Conservation (phyloP, 2,113 vertebrate species). For the Hippotragus niger region DNA sequence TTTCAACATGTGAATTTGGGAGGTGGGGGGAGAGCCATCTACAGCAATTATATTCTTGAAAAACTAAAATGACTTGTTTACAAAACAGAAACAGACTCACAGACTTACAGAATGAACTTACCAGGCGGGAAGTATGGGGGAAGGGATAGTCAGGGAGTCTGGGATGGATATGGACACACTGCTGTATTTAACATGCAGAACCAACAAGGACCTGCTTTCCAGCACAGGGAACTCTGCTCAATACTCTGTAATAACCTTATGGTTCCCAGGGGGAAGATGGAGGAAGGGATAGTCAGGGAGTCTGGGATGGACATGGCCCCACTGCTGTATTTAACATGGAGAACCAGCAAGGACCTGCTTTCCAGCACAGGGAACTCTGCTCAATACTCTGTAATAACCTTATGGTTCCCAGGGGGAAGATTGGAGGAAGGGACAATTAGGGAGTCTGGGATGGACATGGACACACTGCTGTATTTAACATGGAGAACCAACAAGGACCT, state of each 20-base stretch:
- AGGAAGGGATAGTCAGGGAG: accelerated
- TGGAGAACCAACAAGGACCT: too few relatives aligned
- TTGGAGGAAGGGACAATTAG: accelerated
- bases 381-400: too few relatives aligned
- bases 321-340: too few relatives aligned
- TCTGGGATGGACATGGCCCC: too few relatives aligned
- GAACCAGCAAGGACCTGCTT: too few relatives aligned
- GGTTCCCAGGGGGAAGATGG: too few relatives aligned
- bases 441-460: too few relatives aligned
- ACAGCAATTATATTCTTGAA: neutral
- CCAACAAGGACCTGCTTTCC: neutral
- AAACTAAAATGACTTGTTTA: neutral
- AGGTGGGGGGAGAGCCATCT: accelerated
- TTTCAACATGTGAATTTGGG: neutral
- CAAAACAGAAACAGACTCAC: neutral
- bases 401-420: too few relatives aligned
- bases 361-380: accelerated
- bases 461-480: too few relatives aligned
- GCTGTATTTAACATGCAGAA: too few relatives aligned
- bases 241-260: neutral
- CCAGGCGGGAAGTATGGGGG: accelerated
- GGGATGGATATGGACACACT: too few relatives aligned
- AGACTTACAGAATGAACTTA: neutral
- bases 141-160: too few relatives aligned
- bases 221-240: neutral